A percentile compares a stretch with the other conserved stretches of the same genome.
Conservation (phyloP, 2,797 vertebrate genomes). For the Octomys mimax region DNA sequence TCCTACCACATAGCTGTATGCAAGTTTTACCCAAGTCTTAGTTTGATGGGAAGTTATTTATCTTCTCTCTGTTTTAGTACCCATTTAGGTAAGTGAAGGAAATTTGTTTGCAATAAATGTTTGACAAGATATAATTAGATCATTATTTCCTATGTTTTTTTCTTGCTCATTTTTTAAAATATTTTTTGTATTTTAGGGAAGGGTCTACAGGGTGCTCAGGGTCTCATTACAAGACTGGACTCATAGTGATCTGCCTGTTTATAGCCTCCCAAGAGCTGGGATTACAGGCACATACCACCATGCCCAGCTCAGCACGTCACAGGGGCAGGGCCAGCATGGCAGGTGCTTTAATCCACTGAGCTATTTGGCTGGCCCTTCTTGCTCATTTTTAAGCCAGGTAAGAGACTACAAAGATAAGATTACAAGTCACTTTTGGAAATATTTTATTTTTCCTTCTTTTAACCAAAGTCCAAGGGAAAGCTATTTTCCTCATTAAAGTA, state of each 20-base stretch:
- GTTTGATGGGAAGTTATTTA: background rate
- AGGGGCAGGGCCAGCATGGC: too few relatives aligned
- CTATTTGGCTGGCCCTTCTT: too few relatives aligned
- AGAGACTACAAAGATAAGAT: background rate
- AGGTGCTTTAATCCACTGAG: too few relatives aligned
- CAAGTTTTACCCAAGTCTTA: background rate
- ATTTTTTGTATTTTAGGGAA: too few relatives aligned
- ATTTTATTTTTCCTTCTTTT: slow-evolving; percentile 20
- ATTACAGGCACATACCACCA: too few relatives aligned
- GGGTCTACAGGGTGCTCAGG: too few relatives aligned
- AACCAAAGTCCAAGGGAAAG: background rate
- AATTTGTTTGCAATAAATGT: slow-evolving; percentile 6
- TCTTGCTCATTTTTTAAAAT: background rate
- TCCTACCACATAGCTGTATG: background rate
- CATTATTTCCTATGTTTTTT: background rate
- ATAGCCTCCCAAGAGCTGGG: too few relatives aligned
- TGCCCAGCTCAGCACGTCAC: too few relatives aligned
- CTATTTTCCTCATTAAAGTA: background rate
- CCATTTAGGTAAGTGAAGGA: background rate
- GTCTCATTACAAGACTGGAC: too few relatives aligned
- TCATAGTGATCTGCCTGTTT: too few relatives aligned
- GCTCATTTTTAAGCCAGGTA: background rate
- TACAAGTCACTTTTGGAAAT: slow-evolving; percentile 1
- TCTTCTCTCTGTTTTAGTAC: background rate
- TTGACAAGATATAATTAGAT: background rate